phyloP scores from a whole-genome alignment of 2,888 invertebrate species.

The Eupsilia transversa region DNA sequence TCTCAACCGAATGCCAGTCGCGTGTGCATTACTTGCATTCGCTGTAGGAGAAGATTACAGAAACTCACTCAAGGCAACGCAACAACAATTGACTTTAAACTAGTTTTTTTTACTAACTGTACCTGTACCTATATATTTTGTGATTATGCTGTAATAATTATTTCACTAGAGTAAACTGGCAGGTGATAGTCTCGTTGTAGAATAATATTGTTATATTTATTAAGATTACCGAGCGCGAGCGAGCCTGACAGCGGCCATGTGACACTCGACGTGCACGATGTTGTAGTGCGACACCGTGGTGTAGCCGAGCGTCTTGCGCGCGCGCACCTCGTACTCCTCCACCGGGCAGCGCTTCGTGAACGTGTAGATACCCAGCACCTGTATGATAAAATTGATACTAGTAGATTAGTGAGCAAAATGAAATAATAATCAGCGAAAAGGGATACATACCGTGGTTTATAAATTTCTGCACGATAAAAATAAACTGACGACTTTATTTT shows the following conservation, averaged over 20 bases:
- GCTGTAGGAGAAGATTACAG: too few relatives aligned
- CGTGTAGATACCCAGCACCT: constrained; percentile 98
- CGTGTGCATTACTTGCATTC: too few relatives aligned
- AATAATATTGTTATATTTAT: too few relatives aligned
- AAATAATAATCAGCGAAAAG: neutral
- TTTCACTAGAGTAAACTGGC: too few relatives aligned
- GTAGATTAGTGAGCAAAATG: accelerated
- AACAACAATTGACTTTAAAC: too few relatives aligned
- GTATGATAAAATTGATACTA: neutral
- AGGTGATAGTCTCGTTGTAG: too few relatives aligned
- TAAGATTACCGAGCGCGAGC: constrained; percentile 84
- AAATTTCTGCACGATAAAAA: neutral
- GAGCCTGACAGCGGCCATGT: constrained; percentile 97
- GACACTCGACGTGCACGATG: constrained; percentile 99
- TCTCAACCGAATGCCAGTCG: too few relatives aligned
- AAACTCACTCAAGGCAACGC: too few relatives aligned
- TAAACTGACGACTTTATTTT: neutral
- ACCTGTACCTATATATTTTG: too few relatives aligned
- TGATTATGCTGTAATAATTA: too few relatives aligned
- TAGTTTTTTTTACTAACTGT: too few relatives aligned
- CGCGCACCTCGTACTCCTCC: constrained; percentile 97
- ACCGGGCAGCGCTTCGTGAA: constrained; percentile 98
- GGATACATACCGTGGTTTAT: neutral
- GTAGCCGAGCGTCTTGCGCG: constrained; percentile 96
- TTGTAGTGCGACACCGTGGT: constrained; percentile 99